Evolutionary conservation across 2,113 vertebrate genomes (phyloP).

Genomic region (Seriola rivoliana): DNA sequence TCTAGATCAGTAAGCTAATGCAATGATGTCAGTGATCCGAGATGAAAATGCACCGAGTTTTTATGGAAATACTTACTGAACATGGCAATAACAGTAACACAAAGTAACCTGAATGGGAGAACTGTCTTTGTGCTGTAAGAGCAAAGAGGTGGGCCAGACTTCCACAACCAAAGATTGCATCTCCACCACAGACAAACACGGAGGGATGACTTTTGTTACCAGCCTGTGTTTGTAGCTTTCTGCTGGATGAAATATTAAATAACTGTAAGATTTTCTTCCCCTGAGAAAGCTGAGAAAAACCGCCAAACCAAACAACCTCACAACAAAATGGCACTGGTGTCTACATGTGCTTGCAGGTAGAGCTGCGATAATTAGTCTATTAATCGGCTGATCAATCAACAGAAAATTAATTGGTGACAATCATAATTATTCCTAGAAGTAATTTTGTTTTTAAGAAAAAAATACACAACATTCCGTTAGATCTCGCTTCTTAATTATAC

Average conservation of each 20-base stretch:
- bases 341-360: neutral
- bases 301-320: neutral
- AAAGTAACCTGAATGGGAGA: conserved; percentile 2
- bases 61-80: neutral
- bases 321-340: neutral
- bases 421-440: neutral
- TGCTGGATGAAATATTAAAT: conserved; percentile 19
- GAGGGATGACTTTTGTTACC: conserved; percentile 44
- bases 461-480: neutral
- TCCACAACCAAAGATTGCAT: conserved; percentile 37
- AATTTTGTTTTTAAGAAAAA: neutral
- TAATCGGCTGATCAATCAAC: too few species aligned
- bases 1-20: conserved; percentile 8
- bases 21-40: conserved; percentile 3
- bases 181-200: conserved; percentile 30
- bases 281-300: neutral
- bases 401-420: too few species aligned
- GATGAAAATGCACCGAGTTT: neutral
- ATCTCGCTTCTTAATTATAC: neutral
- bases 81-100: conserved; percentile 1
- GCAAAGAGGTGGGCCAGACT: neutral
- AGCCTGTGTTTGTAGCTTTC: neutral
- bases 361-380: neutral
- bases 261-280: too few species aligned
- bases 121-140: conserved; percentile 4